Conservation (phyloP, 2,888 invertebrate genomes). For the Phlogophora meticulosa region DNA sequence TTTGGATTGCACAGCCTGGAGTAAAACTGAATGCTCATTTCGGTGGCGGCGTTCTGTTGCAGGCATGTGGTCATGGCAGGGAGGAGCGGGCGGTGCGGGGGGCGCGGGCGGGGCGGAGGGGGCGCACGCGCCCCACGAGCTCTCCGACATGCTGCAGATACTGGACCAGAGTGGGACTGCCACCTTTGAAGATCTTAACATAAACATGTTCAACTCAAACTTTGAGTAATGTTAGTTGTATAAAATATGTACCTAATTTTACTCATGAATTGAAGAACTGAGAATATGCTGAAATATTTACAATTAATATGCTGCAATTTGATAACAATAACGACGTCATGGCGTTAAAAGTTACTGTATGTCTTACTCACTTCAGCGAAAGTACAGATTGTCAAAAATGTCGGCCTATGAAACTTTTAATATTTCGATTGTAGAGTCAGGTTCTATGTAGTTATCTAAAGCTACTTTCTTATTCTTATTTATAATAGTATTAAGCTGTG, state of each 20-base stretch:
- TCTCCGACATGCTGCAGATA: slow-evolving; percentile 98
- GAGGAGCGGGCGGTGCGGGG: slow-evolving; percentile 81
- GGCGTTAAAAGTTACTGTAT: slow-evolving; percentile 43
- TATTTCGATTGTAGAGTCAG: slow-evolving; percentile 56
- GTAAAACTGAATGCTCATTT: not conserved
- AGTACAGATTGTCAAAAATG: slow-evolving; percentile 35
- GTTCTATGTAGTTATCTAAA: slow-evolving; percentile 6
- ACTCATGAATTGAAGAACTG: slow-evolving; percentile 38
- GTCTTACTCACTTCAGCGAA: slow-evolving; percentile 46
- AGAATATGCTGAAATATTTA: slow-evolving; percentile 24
- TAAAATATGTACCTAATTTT: slow-evolving; percentile 54
- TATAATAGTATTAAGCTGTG: not conserved
- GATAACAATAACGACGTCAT: slow-evolving; percentile 12
- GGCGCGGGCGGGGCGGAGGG: slow-evolving; percentile 74
- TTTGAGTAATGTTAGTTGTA: slow-evolving; percentile 79
- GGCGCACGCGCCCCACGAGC: slow-evolving; percentile 93
- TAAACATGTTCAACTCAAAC: slow-evolving; percentile 96
- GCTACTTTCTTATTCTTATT: slow-evolving; percentile 13
- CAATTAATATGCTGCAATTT: slow-evolving; percentile 21
- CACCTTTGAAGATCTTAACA: slow-evolving; percentile 96
- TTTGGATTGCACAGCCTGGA: too few relatives aligned
- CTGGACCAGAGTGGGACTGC: slow-evolving; percentile 95
- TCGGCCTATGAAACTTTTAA: slow-evolving; percentile 45
- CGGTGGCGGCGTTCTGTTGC: slow-evolving; percentile 42
- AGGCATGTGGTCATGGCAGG: slow-evolving; percentile 96